A percentile compares a stretch with the other conserved stretches of the same genome.
Conservation (phyloP, 2,888 invertebrate species). For the Drosophila emarginata region DNA sequence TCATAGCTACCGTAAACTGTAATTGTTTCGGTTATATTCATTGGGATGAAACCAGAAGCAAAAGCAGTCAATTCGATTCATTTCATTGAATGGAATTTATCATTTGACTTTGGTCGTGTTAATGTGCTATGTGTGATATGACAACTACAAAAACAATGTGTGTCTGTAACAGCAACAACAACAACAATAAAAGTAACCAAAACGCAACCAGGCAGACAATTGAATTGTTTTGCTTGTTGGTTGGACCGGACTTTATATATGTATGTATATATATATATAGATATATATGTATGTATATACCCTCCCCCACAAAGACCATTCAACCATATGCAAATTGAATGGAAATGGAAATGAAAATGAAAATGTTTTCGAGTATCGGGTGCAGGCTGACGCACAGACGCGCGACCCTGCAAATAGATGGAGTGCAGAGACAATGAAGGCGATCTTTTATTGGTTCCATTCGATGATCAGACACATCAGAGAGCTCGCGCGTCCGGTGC, state of each 20-base stretch:
- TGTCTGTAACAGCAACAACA: too few species aligned
- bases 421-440: slow-evolving; percentile 62
- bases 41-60: neutral
- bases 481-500: slow-evolving; percentile 20
- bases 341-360: slow-evolving; percentile 66
- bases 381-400: slow-evolving; percentile 56
- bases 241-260: slow-evolving; percentile 9
- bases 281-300: too few species aligned
- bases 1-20: neutral
- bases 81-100: slow-evolving; percentile 45
- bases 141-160: slow-evolving; percentile 51
- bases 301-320: slow-evolving; percentile 54
- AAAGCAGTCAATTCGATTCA: neutral
- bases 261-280: too few species aligned
- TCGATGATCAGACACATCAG: slow-evolving; percentile 77
- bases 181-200: slow-evolving; percentile 38
- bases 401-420: slow-evolving; percentile 60
- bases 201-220: slow-evolving; percentile 67
- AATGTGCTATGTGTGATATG: slow-evolving; percentile 79
- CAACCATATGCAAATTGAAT: slow-evolving; percentile 73
- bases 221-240: slow-evolving; percentile 64
- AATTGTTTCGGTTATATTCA: neutral
- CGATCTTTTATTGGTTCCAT: slow-evolving; percentile 80
- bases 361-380: slow-evolving; percentile 45
- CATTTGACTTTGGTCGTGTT: slow-evolving; percentile 58